Base-by-base conservation (phyloP, 2,113 vertebrate species). In the Sigmodon hispidus region DNA sequence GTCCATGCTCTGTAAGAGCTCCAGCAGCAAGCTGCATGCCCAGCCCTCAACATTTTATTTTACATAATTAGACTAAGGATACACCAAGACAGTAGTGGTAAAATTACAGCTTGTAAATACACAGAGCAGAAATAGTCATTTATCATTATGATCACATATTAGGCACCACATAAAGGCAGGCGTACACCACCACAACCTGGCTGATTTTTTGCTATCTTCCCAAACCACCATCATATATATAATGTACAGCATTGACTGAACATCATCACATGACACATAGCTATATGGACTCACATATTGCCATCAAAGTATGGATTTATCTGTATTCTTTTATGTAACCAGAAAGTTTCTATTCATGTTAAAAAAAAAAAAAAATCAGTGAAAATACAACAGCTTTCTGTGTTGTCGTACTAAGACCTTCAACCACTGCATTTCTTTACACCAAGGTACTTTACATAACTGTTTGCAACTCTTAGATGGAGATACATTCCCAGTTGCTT, bases 261-360 rank as follows among this genome's bases (percentile, higher is more conserved):
- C 0, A 1, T 43, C 17, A 9, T 43, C 36, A 65, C 26, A 6
- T 31, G 8, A 21, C 69, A 34, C 13, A 21, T 57, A 67, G 22
- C 34, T 67, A 0, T 61, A 12, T 65, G 77, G 0, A 79, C 45
- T 59, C 11, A 57, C 55, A 31, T 22, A n/a, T 63, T 89, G 80
- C 29, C 13, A 43, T 87, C 88, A 55, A 93, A 69, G 11, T 73
- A 36, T 48, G 89, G 21, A 95, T 12, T 24, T 52, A 59, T 83
- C 7, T 31, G 3, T 83, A 19, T 45, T 45, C 69, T 72, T 72
- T 72, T 83, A 85, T 87, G 26, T 24, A 93, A 12, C 57, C 12
- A 43, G 1, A 63, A 75, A 24, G 24, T 67, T 86, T 95, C 84
- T 86, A 90, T 85, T 94, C n/a, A 43, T 69, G 26, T 91, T 83